Percentiles rank a stretch among this genome's conserved stretches.
These are phyloP conservation scores for Megaptera novaeangliae DNA, from an alignment of 2,113 vertebrate species.

Conservation along the genomic window DNA sequence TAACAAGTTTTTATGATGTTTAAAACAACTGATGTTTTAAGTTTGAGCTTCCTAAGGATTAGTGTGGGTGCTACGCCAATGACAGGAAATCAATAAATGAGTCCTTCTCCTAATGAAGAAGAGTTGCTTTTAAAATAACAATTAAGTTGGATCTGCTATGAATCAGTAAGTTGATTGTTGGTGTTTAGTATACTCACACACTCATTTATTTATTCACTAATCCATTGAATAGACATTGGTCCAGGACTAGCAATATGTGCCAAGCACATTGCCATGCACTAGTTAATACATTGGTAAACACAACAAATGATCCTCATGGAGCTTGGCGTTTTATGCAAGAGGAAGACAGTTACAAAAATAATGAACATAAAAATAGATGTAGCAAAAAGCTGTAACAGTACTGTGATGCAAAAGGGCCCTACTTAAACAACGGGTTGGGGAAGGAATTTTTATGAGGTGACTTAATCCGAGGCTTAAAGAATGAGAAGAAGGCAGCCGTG, in stretches of 20 bases:
- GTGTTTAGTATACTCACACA: neutral
- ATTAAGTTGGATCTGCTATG: neutral
- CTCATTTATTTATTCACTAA: neutral
- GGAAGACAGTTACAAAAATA: neutral
- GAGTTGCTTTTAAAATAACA: neutral
- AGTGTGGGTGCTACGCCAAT: neutral
- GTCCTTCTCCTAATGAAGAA: neutral
- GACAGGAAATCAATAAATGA: neutral
- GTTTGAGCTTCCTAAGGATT: constrained; percentile 26
- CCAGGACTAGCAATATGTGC: neutral
- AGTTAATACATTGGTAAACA: neutral
- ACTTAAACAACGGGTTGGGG: neutral
- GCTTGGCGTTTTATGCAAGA: neutral
- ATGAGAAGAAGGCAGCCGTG: neutral
- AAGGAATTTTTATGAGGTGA: neutral
- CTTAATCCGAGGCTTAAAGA: neutral
- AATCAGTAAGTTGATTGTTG: neutral
- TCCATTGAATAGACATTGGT: neutral
- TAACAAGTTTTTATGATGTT: neutral
- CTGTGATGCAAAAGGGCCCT: neutral
- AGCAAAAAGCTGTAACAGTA: neutral
- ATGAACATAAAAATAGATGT: neutral
- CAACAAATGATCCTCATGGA: neutral
- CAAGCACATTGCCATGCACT: neutral
- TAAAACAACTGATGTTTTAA: neutral